Evolutionary conservation across 2,888 invertebrate species (phyloP), one percentile per base, ranked within the genome.

Genomic region (Hyposoter didymator): DNA sequence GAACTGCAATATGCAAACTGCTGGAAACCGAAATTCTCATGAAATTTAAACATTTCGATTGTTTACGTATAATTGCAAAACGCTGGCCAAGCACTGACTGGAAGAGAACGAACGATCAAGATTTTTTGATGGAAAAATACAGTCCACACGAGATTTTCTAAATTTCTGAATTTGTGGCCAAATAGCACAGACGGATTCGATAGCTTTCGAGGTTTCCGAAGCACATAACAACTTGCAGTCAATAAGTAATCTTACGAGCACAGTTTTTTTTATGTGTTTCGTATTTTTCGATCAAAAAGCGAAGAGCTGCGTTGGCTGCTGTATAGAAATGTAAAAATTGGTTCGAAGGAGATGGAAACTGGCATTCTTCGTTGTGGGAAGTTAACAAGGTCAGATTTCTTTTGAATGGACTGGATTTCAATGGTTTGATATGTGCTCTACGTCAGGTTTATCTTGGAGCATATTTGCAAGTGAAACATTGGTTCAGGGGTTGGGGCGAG

Each of bases 391-490:
- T 55, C 55, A 4, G 22, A 22, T 12, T 55, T 12, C 35, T 35
- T 3, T 22, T 22, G 3, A 28, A 55, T 22, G 12, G 12, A 22
- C 55, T 55, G 10, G 22, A 55, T 12, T 4, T 12, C 22, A 55
- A 12, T 22, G 22, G 12, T 55, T 22, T 55, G 49, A 80, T 45
- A 47, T 39, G 43, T 3, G 28, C 43, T 78, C 32, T n/a, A 66
- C 45, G 28, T 35, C 19, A n/a, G 59, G 52, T 52, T 84, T 67
- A 85, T 79, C 81, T 69, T 79, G 43, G 28, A 55, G 70, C 5
- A 19, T 70, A 62, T 39, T n/a, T 22, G 39, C 28, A 62, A 69
- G 67, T 66, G 66, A 73, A 82, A 82, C 75, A 82, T 79, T 82
- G 64, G 66, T 43, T 82, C 39, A 47, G 49, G 62, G 67, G 5